phyloP scores from a whole-genome alignment of 2,113 vertebrate genomes.

The Neotoma lepida region DNA sequence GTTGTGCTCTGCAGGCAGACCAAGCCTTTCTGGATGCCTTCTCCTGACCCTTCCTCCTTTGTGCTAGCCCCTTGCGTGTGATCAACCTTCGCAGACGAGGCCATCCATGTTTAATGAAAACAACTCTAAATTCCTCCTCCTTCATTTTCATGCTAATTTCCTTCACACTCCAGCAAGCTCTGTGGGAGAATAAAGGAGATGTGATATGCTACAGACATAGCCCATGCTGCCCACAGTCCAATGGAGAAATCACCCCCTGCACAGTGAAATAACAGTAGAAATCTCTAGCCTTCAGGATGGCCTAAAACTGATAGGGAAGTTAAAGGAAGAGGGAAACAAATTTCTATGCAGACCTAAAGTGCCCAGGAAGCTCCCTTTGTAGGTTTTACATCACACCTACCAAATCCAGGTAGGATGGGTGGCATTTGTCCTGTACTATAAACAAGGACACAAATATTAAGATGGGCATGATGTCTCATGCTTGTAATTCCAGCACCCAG shows the following conservation, averaged over 20 bases:
- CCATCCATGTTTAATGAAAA: slow-evolving; percentile 34
- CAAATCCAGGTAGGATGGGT: background rate
- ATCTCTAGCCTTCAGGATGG: background rate
- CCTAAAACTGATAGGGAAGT: background rate
- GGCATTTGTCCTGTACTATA: background rate
- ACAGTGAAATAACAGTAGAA: background rate
- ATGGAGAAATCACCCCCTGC: background rate
- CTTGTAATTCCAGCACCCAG: background rate
- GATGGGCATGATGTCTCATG: background rate
- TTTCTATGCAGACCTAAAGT: background rate
- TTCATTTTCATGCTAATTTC: slow-evolving; percentile 57
- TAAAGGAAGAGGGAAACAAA: background rate
- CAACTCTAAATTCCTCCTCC: slow-evolving; percentile 25
- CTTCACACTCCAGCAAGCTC: background rate
- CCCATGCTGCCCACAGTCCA: background rate
- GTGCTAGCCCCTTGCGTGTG: background rate
- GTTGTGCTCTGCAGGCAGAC: background rate
- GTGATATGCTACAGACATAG: background rate
- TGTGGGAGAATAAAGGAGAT: slow-evolving; percentile 9
- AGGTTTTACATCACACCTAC: background rate
- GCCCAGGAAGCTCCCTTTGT: background rate
- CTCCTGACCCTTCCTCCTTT: background rate
- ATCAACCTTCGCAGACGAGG: background rate
- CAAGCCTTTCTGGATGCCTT: background rate
- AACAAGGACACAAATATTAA: background rate